Percentiles rank a stretch among this genome's conserved stretches.
These are phyloP conservation scores for Heliothis peltigera DNA, from an alignment of 2,888 invertebrate genomes.

Conservation along the genomic window DNA sequence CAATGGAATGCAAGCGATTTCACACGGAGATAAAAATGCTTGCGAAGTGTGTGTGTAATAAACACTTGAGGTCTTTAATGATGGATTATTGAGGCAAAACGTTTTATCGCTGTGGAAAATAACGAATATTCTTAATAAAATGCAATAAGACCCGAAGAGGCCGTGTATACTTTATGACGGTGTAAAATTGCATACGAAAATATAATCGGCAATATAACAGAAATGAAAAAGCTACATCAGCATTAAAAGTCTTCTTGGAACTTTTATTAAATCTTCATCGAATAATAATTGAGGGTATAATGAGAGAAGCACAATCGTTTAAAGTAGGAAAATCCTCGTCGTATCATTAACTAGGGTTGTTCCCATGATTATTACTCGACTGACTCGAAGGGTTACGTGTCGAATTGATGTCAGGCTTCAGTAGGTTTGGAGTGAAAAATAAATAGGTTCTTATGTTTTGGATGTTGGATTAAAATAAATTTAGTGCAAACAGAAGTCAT, in stretches of 20 bases:
- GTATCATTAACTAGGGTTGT: conserved; percentile 5
- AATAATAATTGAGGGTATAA: conserved; percentile 17
- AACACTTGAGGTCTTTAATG: conserved; percentile 49
- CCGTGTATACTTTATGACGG: conserved; percentile 21
- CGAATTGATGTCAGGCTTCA: too few species aligned
- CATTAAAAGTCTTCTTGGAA: background rate
- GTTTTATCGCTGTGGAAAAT: conserved; percentile 39
- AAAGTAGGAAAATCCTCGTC: conserved; percentile 14
- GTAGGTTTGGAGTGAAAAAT: too few species aligned
- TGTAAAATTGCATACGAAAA: conserved; percentile 26
- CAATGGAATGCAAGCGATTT: conserved; percentile 68
- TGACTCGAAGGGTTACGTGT: too few species aligned
- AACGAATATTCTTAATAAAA: conserved; percentile 27
- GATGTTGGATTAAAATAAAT: too few species aligned
- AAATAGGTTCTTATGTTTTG: background rate
- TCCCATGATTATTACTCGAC: background rate
- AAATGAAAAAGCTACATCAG: conserved; percentile 8
- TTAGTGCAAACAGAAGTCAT: too few species aligned
- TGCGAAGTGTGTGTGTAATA: conserved; percentile 63
- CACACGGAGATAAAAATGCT: conserved; percentile 70
- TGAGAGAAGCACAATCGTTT: conserved; percentile 2
- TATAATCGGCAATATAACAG: background rate
- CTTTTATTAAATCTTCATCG: conserved; percentile 22
- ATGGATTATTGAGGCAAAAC: conserved; percentile 49
- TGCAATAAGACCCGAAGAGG: conserved; percentile 13